Evolutionary conservation across 2,888 invertebrate genomes (phyloP).

Genomic region (Colletes collaris): DNA sequence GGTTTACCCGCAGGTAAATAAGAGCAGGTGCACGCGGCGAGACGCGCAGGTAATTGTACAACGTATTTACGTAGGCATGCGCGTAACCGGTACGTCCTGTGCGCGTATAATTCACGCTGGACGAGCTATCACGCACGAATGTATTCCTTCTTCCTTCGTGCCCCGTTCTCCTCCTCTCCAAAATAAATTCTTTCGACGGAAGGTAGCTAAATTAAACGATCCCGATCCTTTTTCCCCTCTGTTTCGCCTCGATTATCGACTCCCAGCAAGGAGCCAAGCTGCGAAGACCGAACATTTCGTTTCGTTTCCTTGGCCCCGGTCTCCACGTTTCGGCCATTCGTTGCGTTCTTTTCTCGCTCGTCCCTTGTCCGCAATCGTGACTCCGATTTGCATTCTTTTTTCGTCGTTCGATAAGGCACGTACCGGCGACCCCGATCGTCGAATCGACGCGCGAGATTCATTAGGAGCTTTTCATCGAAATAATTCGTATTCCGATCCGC

Average conservation of each 20-base stretch:
- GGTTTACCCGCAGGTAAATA: constrained; percentile 54
- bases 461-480: constrained; percentile 5
- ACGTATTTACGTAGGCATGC: constrained; percentile 57
- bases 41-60: constrained; percentile 52
- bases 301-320: constrained; percentile 17
- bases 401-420: constrained; percentile 67
- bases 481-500: constrained; percentile 6
- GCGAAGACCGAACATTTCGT: constrained; percentile 5
- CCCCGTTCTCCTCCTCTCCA: too few species aligned
- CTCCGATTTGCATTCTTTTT: constrained; percentile 71
- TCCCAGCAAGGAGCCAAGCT: constrained; percentile 11
- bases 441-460: constrained; percentile 6
- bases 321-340: constrained; percentile 68
- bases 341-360: constrained; percentile 50
- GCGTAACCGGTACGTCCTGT: constrained; percentile 52
- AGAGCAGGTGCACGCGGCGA: constrained; percentile 59
- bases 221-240: not conserved
- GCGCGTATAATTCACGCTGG: constrained; percentile 41
- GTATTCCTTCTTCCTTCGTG: not conserved
- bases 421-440: constrained; percentile 19
- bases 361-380: constrained; percentile 47
- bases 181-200: too few species aligned
- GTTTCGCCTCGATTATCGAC: not conserved
- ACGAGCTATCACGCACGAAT: constrained; percentile 14
- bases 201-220: not conserved